These are phyloP conservation scores for Spinus pinus DNA, from an alignment of 2,797 vertebrate species.

Conservation along the genomic window DNA sequence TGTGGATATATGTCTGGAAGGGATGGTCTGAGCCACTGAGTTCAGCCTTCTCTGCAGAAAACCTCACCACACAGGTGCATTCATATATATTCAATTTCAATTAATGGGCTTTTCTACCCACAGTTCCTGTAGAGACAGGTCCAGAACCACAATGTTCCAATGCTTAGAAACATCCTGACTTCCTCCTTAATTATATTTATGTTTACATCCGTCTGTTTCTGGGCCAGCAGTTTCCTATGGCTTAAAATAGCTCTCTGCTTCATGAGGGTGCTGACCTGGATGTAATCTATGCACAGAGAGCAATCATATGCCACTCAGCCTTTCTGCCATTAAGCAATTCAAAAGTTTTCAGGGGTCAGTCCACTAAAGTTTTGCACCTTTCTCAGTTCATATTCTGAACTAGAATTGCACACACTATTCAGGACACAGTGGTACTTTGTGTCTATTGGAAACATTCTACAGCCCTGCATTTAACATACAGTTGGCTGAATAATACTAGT, in stretches of 20 bases:
- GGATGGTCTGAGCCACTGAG: background rate
- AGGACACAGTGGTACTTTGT: background rate
- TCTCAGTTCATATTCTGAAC: background rate
- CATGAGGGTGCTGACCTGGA: background rate
- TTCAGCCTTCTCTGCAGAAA: background rate
- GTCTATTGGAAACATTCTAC: background rate
- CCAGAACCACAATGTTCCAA: background rate
- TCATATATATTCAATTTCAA: background rate
- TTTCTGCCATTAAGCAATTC: background rate
- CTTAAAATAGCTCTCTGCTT: background rate
- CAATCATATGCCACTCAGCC: background rate
- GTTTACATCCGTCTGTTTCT: conserved; percentile 5
- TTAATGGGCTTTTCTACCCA: background rate
- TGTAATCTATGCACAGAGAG: background rate
- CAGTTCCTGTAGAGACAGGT: background rate
- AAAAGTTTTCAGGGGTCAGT: background rate
- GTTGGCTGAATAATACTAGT: background rate
- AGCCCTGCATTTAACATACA: background rate
- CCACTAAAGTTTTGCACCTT: background rate
- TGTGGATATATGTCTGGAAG: background rate
- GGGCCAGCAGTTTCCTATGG: background rate
- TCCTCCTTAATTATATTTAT: background rate
- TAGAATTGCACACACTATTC: background rate
- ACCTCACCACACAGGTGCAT: background rate
- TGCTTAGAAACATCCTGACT: background rate